phyloP scores from a whole-genome alignment of 2,113 vertebrate species.

The Nematolebias whitei region DNA sequence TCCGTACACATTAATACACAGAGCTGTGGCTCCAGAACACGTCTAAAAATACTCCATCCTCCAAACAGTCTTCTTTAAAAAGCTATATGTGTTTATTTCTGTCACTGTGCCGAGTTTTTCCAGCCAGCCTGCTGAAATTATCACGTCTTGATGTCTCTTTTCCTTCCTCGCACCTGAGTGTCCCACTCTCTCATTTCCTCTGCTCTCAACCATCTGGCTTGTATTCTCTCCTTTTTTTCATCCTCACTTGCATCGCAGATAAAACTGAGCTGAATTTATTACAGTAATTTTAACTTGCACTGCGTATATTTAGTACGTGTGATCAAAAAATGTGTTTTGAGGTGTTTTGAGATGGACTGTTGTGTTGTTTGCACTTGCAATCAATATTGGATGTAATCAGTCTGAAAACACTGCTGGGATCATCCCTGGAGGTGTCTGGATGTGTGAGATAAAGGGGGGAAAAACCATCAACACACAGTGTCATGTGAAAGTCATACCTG shows the following conservation, averaged over 20 bases:
- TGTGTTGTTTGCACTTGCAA: constrained; percentile 15
- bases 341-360: constrained; percentile 6
- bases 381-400: constrained; percentile 23
- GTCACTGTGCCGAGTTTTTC: constrained; percentile 28
- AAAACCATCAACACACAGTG: constrained; percentile 34
- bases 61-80: constrained; percentile 28
- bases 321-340: constrained; percentile 25
- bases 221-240: constrained; percentile 12
- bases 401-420: constrained; percentile 6
- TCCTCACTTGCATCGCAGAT: constrained; percentile 19
- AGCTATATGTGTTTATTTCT: constrained; percentile 49
- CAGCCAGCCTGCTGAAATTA: constrained; percentile 37
- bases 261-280: constrained; percentile 26
- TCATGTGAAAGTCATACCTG: constrained; percentile 49
- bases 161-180: constrained; percentile 24
- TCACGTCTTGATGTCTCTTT: constrained; percentile 53
- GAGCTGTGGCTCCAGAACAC: background rate
- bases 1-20: background rate
- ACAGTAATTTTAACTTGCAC: constrained; percentile 15
- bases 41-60: constrained; percentile 59
- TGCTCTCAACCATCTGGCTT: constrained; percentile 58
- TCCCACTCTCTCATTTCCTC: constrained; percentile 32
- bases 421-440: constrained; percentile 30
- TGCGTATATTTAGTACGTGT: constrained; percentile 40
- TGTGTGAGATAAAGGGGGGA: constrained; percentile 37